A percentile compares a stretch with the other conserved stretches of the same genome.
phyloP scores from a whole-genome alignment of 2,797 vertebrate species.

The Crenuchus spilurus region DNA sequence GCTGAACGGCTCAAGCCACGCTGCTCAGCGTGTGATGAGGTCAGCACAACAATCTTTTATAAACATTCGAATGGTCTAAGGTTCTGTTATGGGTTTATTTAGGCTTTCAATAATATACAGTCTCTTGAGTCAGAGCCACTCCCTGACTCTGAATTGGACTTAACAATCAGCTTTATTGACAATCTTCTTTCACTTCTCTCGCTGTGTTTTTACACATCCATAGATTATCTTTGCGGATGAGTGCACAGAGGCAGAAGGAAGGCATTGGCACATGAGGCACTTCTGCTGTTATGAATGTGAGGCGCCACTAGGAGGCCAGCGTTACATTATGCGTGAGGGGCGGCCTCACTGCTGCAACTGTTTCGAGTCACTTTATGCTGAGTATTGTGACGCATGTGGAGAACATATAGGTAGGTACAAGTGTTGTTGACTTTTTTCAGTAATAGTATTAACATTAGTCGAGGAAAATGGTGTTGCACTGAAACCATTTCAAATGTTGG shows the following conservation, averaged over 20 bases:
- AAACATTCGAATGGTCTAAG: too few species aligned
- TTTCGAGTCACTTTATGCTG: slow-evolving; percentile 94
- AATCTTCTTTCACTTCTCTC: background rate
- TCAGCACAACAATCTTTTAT: slow-evolving; percentile 66
- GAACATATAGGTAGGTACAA: slow-evolving; percentile 90
- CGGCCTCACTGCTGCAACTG: slow-evolving; percentile 97
- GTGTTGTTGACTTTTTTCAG: background rate
- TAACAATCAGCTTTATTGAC: background rate
- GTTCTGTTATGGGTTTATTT: too few species aligned
- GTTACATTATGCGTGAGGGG: slow-evolving; percentile 99
- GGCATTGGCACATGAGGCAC: slow-evolving; percentile 98
- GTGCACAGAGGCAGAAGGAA: slow-evolving; percentile 94
- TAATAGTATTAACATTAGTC: background rate
- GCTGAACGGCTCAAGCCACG: slow-evolving; percentile 95
- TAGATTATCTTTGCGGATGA: slow-evolving; percentile 98
- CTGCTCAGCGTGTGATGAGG: slow-evolving; percentile 96
- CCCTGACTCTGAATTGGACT: background rate
- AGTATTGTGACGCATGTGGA: slow-evolving; percentile 96
- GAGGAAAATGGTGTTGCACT: background rate
- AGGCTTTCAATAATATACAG: background rate
- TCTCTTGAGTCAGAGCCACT: too few species aligned
- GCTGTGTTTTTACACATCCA: background rate
- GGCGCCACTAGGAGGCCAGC: slow-evolving; percentile 92
- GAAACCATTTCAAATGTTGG: background rate
- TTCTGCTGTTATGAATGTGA: slow-evolving; percentile 98